phyloP scores from a whole-genome alignment of 2,888 invertebrate species.

The Calliopum simillimum region DNA sequence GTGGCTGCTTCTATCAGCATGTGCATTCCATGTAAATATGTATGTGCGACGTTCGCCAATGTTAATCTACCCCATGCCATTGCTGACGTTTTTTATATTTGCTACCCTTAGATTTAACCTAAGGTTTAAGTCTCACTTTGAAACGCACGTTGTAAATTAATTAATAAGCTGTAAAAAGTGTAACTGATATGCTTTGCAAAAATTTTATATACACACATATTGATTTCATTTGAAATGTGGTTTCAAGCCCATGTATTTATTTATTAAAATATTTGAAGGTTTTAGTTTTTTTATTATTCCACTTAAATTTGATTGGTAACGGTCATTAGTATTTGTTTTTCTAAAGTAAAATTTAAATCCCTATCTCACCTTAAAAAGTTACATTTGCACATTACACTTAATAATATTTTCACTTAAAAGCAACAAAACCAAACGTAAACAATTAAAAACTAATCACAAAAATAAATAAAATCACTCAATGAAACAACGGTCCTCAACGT shows the following conservation, averaged over 20 bases:
- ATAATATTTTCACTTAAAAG: neutral
- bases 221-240: neutral
- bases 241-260: too few relatives aligned
- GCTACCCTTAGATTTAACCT: slow-evolving; percentile 13
- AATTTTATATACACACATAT: neutral
- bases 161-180: slow-evolving; percentile 19
- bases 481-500: neutral
- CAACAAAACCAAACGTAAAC: slow-evolving; percentile 1
- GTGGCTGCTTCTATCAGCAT: neutral
- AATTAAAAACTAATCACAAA: slow-evolving; percentile 3
- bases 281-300: too few relatives aligned
- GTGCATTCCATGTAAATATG: neutral
- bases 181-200: slow-evolving; percentile 24
- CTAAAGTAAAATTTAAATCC: too few relatives aligned
- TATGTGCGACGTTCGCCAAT: slow-evolving; percentile 12
- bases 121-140: slow-evolving; percentile 15
- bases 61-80: slow-evolving; percentile 24
- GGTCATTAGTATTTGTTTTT: neutral
- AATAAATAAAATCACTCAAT: slow-evolving; percentile 1
- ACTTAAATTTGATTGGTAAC: neutral
- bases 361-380: too few relatives aligned
- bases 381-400: too few relatives aligned
- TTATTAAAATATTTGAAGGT: too few relatives aligned
- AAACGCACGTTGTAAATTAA: slow-evolving; percentile 15
- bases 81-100: neutral